Percentiles rank a stretch among this genome's conserved stretches.
These are phyloP conservation scores for Madoqua kirkii DNA, from an alignment of 2,113 vertebrate species.

Conservation along the genomic window DNA sequence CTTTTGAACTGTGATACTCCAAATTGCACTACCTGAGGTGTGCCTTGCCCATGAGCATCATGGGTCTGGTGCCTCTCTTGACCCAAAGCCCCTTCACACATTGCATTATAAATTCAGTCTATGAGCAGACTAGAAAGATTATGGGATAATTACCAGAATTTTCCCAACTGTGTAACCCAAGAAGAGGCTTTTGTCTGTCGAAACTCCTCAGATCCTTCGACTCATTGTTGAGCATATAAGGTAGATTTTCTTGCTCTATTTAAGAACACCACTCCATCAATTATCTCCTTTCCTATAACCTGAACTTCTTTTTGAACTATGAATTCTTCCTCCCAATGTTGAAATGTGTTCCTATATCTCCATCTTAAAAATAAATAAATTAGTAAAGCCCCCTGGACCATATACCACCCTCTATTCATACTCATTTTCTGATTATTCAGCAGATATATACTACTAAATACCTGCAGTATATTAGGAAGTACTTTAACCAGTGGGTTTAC, in stretches of 20 bases:
- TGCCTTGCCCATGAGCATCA: background rate
- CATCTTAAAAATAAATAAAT: background rate
- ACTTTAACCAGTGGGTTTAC: no score
- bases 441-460: no score
- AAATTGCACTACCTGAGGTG: background rate
- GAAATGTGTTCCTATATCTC: background rate
- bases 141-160: background rate
- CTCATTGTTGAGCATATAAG: background rate
- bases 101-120: background rate
- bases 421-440: background rate
- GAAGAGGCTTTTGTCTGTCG: background rate
- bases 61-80: background rate
- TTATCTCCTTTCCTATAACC: background rate
- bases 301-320: background rate
- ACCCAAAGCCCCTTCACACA: background rate
- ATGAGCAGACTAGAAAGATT: background rate
- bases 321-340: background rate
- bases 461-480: background rate
- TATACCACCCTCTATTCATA: background rate
- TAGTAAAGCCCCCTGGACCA: background rate
- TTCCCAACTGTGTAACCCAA: background rate
- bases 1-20: background rate
- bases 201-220: background rate
- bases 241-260: background rate
- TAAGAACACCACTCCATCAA: background rate